Conservation (phyloP, 2,113 vertebrate genomes). For the Numida meleagris region DNA sequence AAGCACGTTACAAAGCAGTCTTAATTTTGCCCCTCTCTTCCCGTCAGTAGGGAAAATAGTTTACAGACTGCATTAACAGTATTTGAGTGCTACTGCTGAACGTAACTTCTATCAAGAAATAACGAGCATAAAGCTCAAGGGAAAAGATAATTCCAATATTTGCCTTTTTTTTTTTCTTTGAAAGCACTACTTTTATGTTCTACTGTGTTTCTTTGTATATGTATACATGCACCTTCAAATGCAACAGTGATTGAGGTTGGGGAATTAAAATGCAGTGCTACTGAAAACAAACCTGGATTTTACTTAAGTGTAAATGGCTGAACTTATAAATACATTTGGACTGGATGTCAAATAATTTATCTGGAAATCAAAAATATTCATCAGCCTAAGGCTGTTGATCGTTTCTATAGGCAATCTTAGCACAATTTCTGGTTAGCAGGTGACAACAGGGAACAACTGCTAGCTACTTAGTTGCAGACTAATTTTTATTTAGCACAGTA, state of each 20-base stretch:
- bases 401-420: not conserved
- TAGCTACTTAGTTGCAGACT: not conserved
- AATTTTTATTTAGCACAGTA: constrained; percentile 21
- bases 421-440: not conserved
- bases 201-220: not conserved
- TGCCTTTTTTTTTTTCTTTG: not conserved
- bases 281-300: not conserved
- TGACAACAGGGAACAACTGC: not conserved
- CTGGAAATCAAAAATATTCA: constrained; percentile 2
- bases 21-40: not conserved
- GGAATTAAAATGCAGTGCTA: not conserved
- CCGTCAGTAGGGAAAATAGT: not conserved
- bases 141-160: not conserved
- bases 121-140: not conserved
- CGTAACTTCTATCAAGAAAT: not conserved
- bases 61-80: not conserved
- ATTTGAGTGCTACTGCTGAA: not conserved
- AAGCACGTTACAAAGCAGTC: not conserved
- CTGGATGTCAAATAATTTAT: not conserved
- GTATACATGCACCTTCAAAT: not conserved
- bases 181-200: not conserved
- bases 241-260: not conserved
- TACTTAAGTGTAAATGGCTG: not conserved
- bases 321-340: not conserved
- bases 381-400: not conserved